Conservation (phyloP, 1,140 invertebrate species). For the Phymorhynchus buccinoides region DNA sequence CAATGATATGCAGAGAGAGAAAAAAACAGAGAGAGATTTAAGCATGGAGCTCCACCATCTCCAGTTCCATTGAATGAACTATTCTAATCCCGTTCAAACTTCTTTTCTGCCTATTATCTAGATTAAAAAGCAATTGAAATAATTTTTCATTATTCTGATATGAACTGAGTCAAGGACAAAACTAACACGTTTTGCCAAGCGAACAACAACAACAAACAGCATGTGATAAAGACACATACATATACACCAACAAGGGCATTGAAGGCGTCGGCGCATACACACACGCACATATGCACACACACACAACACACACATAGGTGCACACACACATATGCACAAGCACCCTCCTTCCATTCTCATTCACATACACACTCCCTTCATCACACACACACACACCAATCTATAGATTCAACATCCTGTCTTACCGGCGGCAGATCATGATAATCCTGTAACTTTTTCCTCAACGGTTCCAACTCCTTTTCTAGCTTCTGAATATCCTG, state of each 20-base stretch:
- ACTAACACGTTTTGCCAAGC: not conserved
- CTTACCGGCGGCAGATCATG: slow-evolving; percentile 29
- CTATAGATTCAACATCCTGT: not conserved
- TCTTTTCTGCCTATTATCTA: too few species aligned
- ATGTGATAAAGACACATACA: too few species aligned
- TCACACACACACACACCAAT: not conserved
- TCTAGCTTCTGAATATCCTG: slow-evolving; percentile 35
- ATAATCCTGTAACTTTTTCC: slow-evolving; percentile 31
- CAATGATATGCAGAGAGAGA: not conserved
- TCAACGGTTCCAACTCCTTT: slow-evolving; percentile 31
- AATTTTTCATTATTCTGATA: not conserved
- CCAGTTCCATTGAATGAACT: too few species aligned
- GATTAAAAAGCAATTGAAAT: not conserved
- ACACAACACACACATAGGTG: not conserved
- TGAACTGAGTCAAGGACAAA: not conserved
- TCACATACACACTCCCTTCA: not conserved
- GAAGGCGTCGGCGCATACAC: not conserved
- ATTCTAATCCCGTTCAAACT: too few species aligned
- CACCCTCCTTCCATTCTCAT: not conserved
- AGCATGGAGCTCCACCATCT: too few species aligned
- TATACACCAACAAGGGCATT: too few species aligned
- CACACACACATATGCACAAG: not conserved
- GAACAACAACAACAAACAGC: too few species aligned
- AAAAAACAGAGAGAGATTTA: not conserved
- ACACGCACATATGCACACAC: not conserved